Conservation (phyloP, 2,113 vertebrate species). For the Lichenostomus cassidix region DNA sequence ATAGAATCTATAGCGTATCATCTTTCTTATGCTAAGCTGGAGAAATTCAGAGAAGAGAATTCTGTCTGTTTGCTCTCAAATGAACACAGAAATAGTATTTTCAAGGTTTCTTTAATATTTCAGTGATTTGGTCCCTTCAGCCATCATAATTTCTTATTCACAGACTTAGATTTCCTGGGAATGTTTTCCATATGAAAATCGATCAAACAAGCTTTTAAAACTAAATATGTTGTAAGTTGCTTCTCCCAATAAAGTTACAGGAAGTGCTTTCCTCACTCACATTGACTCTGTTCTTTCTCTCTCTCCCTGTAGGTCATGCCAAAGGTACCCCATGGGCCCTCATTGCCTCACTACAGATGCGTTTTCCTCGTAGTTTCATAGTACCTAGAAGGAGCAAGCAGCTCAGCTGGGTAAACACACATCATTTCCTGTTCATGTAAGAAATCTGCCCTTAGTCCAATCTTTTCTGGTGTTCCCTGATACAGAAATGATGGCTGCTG, state of each 20-base stretch:
- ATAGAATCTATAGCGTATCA: neutral
- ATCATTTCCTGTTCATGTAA: neutral
- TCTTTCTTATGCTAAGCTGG: conserved; percentile 27
- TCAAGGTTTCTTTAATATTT: conserved; percentile 20
- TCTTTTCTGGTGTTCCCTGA: neutral
- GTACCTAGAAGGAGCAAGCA: neutral
- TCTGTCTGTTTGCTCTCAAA: conserved; percentile 21
- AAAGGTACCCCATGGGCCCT: neutral
- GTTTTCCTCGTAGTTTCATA: neutral
- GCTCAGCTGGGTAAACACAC: neutral
- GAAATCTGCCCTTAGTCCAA: neutral
- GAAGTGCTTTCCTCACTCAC: neutral
- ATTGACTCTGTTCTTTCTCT: neutral
- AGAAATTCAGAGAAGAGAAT: conserved; percentile 16
- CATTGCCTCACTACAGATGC: fast-evolving
- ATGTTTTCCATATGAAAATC: neutral
- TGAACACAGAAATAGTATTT: conserved; percentile 17
- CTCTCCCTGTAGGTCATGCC: neutral
- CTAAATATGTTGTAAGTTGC: neutral
- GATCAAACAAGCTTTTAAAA: neutral
- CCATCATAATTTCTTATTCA: neutral
- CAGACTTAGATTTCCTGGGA: neutral
- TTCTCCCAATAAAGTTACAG: neutral
- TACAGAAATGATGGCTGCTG: neutral
- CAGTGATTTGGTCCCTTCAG: neutral